phyloP scores from a whole-genome alignment of 2,113 vertebrate species.

The Octodon degus region DNA sequence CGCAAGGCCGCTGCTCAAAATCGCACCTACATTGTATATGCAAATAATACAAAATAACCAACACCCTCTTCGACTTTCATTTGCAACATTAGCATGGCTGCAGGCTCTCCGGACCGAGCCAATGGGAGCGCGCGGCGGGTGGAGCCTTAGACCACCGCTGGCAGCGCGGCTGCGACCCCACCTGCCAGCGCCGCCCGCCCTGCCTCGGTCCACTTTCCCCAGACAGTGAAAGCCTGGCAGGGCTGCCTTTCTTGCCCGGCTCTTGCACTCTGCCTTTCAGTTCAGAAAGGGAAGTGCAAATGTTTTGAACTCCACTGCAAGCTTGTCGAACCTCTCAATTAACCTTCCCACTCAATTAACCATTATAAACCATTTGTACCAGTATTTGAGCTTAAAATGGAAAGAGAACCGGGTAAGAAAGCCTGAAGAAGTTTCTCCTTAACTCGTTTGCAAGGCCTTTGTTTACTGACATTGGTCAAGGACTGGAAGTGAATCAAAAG shows the following conservation, averaged over 20 bases:
- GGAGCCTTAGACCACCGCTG: neutral
- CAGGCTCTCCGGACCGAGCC: neutral
- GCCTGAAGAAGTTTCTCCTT: neutral
- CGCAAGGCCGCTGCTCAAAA: neutral
- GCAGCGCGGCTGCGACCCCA: neutral
- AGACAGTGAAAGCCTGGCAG: accelerated
- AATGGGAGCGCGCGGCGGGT: neutral
- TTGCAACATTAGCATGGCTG: neutral
- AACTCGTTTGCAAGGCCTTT: neutral
- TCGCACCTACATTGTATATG: neutral
- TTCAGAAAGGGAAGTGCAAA: neutral
- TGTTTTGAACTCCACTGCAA: neutral
- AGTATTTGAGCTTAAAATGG: neutral
- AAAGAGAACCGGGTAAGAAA: neutral
- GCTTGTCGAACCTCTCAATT: neutral
- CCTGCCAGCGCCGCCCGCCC: accelerated
- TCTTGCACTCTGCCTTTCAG: neutral
- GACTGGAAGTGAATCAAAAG: neutral
- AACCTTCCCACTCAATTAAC: neutral
- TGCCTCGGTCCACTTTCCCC: neutral
- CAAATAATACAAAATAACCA: neutral
- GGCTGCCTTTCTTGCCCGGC: neutral
- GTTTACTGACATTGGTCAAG: neutral
- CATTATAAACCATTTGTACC: neutral
- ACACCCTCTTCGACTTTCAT: neutral